A percentile compares a stretch with the other conserved stretches of the same genome.
Evolutionary conservation across 2,888 invertebrate genomes (phyloP).

Genomic region (Oligia strigilis): DNA sequence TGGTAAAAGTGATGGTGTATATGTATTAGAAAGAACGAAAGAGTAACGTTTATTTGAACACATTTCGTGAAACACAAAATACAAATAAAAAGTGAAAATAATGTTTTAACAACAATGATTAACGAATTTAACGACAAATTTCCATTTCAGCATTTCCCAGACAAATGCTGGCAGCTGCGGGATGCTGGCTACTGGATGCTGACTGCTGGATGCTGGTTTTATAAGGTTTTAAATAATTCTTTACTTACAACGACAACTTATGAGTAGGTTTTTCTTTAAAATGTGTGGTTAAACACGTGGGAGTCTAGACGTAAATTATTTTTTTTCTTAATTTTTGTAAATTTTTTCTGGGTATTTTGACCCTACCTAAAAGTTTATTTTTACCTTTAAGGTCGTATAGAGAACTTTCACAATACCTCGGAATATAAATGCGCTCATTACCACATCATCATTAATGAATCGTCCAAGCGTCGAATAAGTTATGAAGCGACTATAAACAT

Average conservation of each 20-base stretch:
- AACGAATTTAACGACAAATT: background rate
- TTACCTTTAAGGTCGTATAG: slow-evolving; percentile 7
- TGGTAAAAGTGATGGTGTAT: background rate
- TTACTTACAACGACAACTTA: background rate
- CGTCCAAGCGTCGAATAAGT: slow-evolving; percentile 56
- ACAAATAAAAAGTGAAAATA: background rate
- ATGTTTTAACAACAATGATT: background rate
- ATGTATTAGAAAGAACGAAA: background rate
- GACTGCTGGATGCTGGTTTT: background rate
- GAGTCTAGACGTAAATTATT: background rate
- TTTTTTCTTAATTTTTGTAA: background rate
- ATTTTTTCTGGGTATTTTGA: background rate
- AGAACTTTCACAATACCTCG: slow-evolving; percentile 28
- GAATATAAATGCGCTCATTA: slow-evolving; percentile 61
- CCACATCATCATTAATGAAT: slow-evolving; percentile 53
- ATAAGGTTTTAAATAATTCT: background rate
- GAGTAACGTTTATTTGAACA: background rate
- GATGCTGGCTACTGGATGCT: background rate
- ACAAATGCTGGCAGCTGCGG: background rate
- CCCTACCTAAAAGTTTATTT: background rate
- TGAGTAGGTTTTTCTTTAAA: background rate
- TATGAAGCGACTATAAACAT: slow-evolving; percentile 64
- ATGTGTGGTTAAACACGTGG: too few species aligned
- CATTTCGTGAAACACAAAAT: background rate
- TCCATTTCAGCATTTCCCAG: background rate